A percentile compares a stretch with the other conserved stretches of the same genome.
These are phyloP conservation scores for Oryzias woworae DNA, from an alignment of 2,113 vertebrate species.

Conservation along the genomic window DNA sequence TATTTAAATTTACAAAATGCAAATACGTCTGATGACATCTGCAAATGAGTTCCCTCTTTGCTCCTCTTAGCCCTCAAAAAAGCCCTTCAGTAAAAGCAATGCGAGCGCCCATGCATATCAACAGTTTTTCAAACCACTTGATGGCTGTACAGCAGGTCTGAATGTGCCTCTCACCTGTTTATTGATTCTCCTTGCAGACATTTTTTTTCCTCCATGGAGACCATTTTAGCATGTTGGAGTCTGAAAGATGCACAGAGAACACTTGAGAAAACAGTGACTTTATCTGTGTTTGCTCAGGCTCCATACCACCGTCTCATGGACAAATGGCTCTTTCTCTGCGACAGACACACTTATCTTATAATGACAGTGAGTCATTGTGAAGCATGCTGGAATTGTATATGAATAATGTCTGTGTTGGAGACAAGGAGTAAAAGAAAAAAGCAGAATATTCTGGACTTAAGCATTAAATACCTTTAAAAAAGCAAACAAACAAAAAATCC, in stretches of 20 bases:
- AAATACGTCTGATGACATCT: no score
- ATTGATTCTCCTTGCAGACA: background rate
- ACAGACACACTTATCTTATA: constrained; percentile 35
- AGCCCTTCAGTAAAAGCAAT: no score
- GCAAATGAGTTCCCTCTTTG: no score
- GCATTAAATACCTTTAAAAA: background rate
- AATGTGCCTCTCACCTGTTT: background rate
- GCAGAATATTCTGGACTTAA: constrained; percentile 7
- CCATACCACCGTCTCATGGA: constrained; percentile 22
- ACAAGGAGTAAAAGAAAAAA: constrained; percentile 3
- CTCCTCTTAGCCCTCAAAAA: no score
- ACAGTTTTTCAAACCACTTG: no score
- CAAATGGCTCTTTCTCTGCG: constrained; percentile 26
- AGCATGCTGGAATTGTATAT: background rate
- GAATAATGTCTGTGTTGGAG: constrained; percentile 1
- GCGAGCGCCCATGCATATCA: no score
- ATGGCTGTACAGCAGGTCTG: background rate
- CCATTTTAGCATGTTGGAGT: constrained; percentile 13
- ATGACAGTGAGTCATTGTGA: constrained; percentile 34
- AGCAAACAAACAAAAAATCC: background rate
- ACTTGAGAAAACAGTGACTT: constrained; percentile 39
- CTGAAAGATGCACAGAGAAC: constrained; percentile 26
- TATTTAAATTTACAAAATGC: no score
- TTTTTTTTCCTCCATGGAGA: background rate
- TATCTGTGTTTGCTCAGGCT: constrained; percentile 68